Base-by-base conservation (phyloP, 2,113 vertebrate genomes). In the Sinocyclocheilus anophthalmus region DNA sequence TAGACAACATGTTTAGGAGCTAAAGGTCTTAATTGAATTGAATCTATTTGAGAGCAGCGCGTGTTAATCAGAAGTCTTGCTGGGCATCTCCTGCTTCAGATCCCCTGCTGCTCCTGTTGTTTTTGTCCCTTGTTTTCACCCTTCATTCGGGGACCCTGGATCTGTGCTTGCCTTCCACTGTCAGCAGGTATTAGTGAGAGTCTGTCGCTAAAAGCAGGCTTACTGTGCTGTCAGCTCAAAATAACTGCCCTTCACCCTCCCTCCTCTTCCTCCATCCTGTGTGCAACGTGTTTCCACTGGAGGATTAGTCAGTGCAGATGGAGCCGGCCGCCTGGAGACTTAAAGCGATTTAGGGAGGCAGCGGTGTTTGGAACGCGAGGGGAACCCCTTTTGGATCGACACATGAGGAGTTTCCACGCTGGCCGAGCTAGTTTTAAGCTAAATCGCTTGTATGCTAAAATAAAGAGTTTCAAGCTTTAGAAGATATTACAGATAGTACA, bases 131-230 rank as follows among this genome's bases (percentile, higher is more conserved):
- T 33, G 10, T 81, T 86, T 80, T 82, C 84, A 45, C 67, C 75
- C 70, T 48, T 24, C 67, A 53, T 84, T 42, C 18, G 45, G 30
- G 45, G 84, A 30, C 48, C 75, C 75, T 95, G 96, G 93, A 95
- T 96, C 81, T 96, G 95, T 94, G 94, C 95, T 95, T 85, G 94
- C 70, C 78, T 87, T 80, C 84, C 42, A n/a, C 87, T 90, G 86
- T 85, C 83, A 86, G 81, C 33, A 76, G 85, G 80, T 86, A 88
- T 88, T 88, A 88, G 84, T 50, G 80, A 87, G 53, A 85, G 81
- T 50, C 87, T 75, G 88, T 86, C 70, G 75, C 77, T 92, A 85
- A 85, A 87, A 78, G 70, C 86, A 89, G 86, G 87, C 86, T 90
- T 90, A 89, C 84, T 67, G 59, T 83, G 72, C 59, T 73, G 84